Evolutionary conservation across 2,113 vertebrate genomes (phyloP).

Genomic region (Dissostichus mawsoni): DNA sequence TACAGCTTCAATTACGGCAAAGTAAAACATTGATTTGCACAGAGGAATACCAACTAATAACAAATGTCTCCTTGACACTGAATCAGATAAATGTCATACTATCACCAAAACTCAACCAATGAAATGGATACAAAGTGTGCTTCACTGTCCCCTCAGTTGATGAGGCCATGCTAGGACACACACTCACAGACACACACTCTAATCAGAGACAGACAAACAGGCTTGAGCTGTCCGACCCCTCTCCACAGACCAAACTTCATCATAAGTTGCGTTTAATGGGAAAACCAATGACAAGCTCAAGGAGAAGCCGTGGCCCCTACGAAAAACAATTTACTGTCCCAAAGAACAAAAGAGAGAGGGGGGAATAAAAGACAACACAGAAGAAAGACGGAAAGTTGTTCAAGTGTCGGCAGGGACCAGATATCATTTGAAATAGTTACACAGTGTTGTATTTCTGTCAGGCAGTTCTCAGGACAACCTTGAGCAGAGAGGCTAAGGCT

Average conservation of each 20-base stretch:
- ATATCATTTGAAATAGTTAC: constrained; percentile 67
- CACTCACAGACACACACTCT: constrained; percentile 12
- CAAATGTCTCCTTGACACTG: not conserved
- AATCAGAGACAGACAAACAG: constrained; percentile 13
- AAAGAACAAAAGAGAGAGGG: constrained; percentile 53
- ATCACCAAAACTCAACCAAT: constrained; percentile 8
- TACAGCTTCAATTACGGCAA: too few relatives aligned
- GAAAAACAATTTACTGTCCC: constrained; percentile 54
- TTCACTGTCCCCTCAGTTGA: not conserved
- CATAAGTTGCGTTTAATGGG: constrained; percentile 65
- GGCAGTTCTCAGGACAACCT: constrained; percentile 56
- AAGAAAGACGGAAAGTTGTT: constrained; percentile 60
- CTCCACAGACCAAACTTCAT: constrained; percentile 65
- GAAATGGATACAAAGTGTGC: constrained; percentile 12
- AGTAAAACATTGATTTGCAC: too few relatives aligned
- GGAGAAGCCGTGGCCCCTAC: constrained; percentile 52
- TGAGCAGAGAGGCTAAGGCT: constrained; percentile 46
- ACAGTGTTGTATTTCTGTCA: constrained; percentile 54
- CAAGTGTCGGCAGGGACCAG: constrained; percentile 38
- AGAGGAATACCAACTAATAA: not conserved
- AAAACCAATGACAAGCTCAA: constrained; percentile 74
- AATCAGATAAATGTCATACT: not conserved
- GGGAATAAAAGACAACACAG: constrained; percentile 46
- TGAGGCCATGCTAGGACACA: not conserved
- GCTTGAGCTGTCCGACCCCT: constrained; percentile 5